Evolutionary conservation across 2,888 invertebrate genomes (phyloP), one percentile per base, ranked within the genome.

Genomic region (Uloborus plumipes): DNA sequence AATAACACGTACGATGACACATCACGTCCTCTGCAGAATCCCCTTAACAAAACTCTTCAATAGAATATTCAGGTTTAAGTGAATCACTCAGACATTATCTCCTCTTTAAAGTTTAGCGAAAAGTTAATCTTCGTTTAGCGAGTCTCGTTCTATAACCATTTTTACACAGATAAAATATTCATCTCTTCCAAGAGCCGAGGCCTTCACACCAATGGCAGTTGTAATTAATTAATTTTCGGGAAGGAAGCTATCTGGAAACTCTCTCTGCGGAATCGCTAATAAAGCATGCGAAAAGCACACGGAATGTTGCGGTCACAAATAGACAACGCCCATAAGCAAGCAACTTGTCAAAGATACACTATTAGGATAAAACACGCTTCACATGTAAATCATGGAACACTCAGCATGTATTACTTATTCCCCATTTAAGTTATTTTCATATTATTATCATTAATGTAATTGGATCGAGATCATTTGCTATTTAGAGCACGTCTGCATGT

Each of bases 391-490:
- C 51, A 66, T 47, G 66, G 47, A 31, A 51, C 72, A 62, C 55
- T 69, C 64, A 55, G 65, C 61, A 50, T 67, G 66, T 51, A 61
- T 67, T 59, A 66, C 53, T 39, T 71, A 39, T 26, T 67, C 26
- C 61, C 62, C 70, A 71, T 81, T 75, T 70, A 81, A 75, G 70
- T 75, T 81, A 81, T 81, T 81, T 81, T 75, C 81, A 71, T 75
- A 62, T 69, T 70, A 75, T 81, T 81, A 81, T 75, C 81, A 81
- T 81, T 81, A 81, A 75, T 75, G 75, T 81, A 81, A 81, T 81
- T 75, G 81, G 81, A 81, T 81, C 58, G 64, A 74, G 64, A 79
- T 59, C 67, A 80, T 75, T 71, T 39, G 81, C 74, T 80, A 80
- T 80, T 67, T 72, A 66, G 67, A 69, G 39, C 80, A 80, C 80